Base-by-base conservation (phyloP, 2,888 invertebrate genomes). In the Melanophora roralis region DNA sequence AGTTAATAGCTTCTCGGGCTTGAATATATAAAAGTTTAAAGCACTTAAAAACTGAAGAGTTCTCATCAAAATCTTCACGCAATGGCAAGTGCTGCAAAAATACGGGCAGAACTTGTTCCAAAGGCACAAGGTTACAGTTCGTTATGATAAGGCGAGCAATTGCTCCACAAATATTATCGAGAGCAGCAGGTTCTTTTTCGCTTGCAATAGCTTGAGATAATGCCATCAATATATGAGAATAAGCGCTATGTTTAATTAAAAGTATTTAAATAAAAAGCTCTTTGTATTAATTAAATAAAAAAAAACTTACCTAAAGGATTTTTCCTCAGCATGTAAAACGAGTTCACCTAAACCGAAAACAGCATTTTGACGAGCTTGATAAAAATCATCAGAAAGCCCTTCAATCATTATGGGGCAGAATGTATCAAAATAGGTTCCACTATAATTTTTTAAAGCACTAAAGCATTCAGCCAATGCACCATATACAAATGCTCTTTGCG, bases 121-220 rank as follows among this genome's bases (percentile, higher is more conserved):
- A 87, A 19, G 95, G 95, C 76, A 95, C 90, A 82, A 91, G 91
- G 71, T 89, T 88, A 49, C 91, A 89, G 88, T 95, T 94, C 1
- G 92, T 92, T 40, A 93, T 90, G 62, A 96, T 94, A 86, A 96
- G 91, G 74, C 95, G 92, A 27, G 95, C 94, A 64, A 95, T 91
- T 36, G 95, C 94, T 60, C 94, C 95, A 87, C 94, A 94, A 82
- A 95, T 93, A 86, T 96, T 96, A 86, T 96, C 96, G 75, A 94
- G 89, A 4, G 93, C 93, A 43, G 94, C 91, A 0, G 92, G 90
- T 84, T 93, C 92, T n/a, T 91, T 90, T 88, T 95, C 95, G 73
- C 90, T 91, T 4, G 91, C 88, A 67, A 95, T 91, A n/a, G 93
- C 91, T 38, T 91, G 89, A 1, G 94, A 94, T n/a, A 96, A 88